These are phyloP conservation scores for Eulemur macaco DNA, from an alignment of 2,113 vertebrate species.

Conservation along the genomic window DNA sequence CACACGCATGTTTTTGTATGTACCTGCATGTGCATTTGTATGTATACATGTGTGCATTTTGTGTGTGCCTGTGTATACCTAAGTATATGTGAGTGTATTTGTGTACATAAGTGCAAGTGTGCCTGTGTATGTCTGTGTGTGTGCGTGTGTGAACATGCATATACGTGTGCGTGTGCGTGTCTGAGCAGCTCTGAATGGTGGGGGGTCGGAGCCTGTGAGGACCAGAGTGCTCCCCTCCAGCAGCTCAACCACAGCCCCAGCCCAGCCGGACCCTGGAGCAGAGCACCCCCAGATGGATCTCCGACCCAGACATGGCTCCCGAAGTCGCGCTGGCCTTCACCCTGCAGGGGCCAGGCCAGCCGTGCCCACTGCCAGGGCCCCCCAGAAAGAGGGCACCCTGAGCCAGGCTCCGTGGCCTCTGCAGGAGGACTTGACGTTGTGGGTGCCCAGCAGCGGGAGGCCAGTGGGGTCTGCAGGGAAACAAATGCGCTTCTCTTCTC, in stretches of 20 bases:
- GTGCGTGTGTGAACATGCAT: too few relatives aligned
- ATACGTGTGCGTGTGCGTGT: accelerated
- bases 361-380: neutral
- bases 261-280: accelerated
- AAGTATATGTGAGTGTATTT: accelerated
- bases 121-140: neutral
- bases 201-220: too few relatives aligned
- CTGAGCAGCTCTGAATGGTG: neutral
- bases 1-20: too few relatives aligned
- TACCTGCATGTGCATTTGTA: neutral
- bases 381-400: accelerated
- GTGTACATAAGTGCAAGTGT: neutral
- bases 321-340: neutral
- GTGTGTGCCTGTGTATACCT: neutral
- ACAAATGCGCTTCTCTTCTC: neutral
- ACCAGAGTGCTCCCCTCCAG: accelerated
- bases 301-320: neutral
- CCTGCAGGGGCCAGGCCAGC: neutral
- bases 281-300: accelerated
- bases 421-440: neutral
- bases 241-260: neutral
- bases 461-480: neutral
- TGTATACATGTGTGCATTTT: too few relatives aligned
- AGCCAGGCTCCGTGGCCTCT: neutral
- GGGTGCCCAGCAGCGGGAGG: neutral